Evolutionary conservation across 1,140 invertebrate species (phyloP).

Genomic region (Ips typographus): DNA sequence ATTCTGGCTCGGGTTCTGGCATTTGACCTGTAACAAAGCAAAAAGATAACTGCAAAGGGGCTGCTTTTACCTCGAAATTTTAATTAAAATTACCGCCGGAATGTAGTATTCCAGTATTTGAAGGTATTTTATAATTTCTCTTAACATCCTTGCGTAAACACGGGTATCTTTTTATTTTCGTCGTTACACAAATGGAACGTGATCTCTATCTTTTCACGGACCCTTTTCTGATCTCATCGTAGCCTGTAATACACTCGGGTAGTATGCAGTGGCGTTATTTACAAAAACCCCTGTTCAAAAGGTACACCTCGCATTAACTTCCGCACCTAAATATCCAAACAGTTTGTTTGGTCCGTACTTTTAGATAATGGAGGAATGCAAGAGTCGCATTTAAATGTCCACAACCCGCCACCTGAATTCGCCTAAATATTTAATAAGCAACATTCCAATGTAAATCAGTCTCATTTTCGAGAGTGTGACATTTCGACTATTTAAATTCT

Average conservation of each 20-base stretch:
- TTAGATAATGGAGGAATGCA: conserved; percentile 34
- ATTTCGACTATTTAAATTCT: conserved; percentile 50
- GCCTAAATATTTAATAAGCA: conserved; percentile 50
- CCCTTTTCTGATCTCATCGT: too few species aligned
- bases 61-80: conserved; percentile 32
- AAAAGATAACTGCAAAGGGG: conserved; percentile 45
- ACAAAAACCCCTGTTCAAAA: too few species aligned
- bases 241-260: too few species aligned
- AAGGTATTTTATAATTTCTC: conserved; percentile 11
- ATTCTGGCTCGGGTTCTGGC: conserved; percentile 66
- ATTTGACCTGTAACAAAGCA: conserved; percentile 53
- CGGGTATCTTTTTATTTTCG: too few species aligned
- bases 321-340: conserved; percentile 28
- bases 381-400: conserved; percentile 32
- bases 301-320: too few species aligned
- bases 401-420: conserved; percentile 33
- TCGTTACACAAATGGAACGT: too few species aligned
- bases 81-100: conserved; percentile 29
- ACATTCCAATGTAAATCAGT: conserved; percentile 51
- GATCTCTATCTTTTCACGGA: too few species aligned
- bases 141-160: neutral
- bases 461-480: conserved; percentile 50
- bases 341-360: conserved; percentile 31
- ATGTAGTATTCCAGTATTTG: conserved; percentile 19
- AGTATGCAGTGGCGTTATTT: too few species aligned